phyloP scores from a whole-genome alignment of 2,113 vertebrate genomes.

The Spea multiplicata region DNA sequence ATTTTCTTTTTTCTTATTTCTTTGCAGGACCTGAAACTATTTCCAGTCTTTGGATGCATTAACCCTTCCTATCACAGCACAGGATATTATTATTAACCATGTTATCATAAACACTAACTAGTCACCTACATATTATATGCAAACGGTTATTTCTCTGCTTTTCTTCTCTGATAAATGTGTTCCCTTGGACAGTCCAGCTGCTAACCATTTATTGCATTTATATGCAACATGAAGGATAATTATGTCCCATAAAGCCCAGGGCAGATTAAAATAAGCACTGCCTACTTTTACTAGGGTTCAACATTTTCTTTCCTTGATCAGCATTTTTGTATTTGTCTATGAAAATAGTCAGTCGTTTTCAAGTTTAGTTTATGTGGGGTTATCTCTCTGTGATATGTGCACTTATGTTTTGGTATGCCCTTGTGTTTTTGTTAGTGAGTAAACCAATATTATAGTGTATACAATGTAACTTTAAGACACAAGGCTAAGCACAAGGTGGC shows the following conservation, averaged over 20 bases:
- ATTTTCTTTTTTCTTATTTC: background rate
- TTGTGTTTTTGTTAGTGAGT: too few species aligned
- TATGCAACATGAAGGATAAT: background rate
- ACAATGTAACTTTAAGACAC: too few species aligned
- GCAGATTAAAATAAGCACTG: background rate
- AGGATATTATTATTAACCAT: slow-evolving; percentile 2
- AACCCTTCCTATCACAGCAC: background rate
- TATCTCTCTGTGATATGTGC: too few species aligned
- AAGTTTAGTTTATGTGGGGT: too few species aligned
- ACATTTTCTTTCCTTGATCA: background rate
- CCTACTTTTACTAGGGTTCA: background rate
- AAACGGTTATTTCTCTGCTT: slow-evolving; percentile 6
- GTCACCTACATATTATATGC: background rate
- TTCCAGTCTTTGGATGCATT: background rate
- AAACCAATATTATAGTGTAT: too few species aligned
- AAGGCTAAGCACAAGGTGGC: too few species aligned
- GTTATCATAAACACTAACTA: background rate
- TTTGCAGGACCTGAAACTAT: slow-evolving; percentile 3
- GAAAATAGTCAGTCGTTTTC: background rate
- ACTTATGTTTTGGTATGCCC: too few species aligned
- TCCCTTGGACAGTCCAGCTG: background rate
- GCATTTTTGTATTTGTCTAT: background rate
- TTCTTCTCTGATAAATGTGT: background rate
- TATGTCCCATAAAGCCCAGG: background rate
- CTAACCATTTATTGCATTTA: background rate